Percentiles rank a stretch among this genome's conserved stretches.
These are phyloP conservation scores for Enteromius viviparus DNA, from an alignment of 2,797 vertebrate genomes.

Conservation along the genomic window DNA sequence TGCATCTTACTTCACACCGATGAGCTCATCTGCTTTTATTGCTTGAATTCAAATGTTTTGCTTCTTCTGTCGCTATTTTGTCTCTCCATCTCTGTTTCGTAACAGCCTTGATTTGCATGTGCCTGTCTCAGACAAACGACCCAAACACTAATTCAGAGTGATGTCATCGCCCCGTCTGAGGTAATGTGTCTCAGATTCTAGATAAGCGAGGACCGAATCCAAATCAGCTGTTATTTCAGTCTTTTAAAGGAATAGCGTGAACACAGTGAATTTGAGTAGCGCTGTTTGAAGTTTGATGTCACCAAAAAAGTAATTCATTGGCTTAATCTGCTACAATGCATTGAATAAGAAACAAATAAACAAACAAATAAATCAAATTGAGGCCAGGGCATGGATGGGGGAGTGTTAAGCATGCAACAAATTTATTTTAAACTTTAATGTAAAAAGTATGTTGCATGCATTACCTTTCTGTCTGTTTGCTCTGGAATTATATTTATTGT, in stretches of 20 bases:
- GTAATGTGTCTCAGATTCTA: slow-evolving; percentile 46
- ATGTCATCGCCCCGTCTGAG: slow-evolving; percentile 46
- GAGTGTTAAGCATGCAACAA: not conserved
- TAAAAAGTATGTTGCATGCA: not conserved
- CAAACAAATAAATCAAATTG: not conserved
- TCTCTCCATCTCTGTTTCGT: slow-evolving; percentile 39
- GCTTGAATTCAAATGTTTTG: not conserved
- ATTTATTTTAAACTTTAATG: not conserved
- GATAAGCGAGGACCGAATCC: not conserved
- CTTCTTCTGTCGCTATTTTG: slow-evolving; percentile 3
- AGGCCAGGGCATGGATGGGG: not conserved
- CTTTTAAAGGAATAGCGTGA: slow-evolving; percentile 28
- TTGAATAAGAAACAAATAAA: not conserved
- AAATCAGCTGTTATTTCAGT: slow-evolving; percentile 18
- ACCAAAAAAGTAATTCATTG: not conserved
- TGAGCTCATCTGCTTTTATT: slow-evolving; percentile 57
- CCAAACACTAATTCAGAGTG: slow-evolving; percentile 43
- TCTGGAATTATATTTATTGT: not conserved
- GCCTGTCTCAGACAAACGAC: slow-evolving; percentile 34
- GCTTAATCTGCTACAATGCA: not conserved
- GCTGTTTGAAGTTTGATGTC: slow-evolving; percentile 45
- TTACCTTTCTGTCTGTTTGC: not conserved
- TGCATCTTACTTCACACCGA: slow-evolving; percentile 48
- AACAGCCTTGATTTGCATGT: slow-evolving; percentile 52
- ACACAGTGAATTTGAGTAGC: slow-evolving; percentile 24